These are phyloP conservation scores for Lepidocyrtinus sp. DNA, from an alignment of 2,888 invertebrate genomes.

Conservation along the genomic window DNA sequence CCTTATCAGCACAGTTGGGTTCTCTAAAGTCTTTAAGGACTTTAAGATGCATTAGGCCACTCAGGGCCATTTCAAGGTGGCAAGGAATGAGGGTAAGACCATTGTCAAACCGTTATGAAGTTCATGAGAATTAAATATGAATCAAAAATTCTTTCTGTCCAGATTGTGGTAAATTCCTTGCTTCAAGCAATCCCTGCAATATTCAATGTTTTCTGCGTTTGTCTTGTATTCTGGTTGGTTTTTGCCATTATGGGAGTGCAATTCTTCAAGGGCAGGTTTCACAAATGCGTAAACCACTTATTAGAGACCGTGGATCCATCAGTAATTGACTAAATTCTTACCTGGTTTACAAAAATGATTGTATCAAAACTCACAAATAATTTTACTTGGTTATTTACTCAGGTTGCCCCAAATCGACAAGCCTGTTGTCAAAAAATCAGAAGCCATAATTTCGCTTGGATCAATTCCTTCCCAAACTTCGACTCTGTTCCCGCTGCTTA, in stretches of 20 bases:
- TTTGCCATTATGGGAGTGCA: constrained; percentile 98
- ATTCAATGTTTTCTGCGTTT: constrained; percentile 95
- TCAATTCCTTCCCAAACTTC: constrained; percentile 94
- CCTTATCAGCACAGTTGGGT: neutral
- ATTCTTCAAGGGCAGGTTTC: constrained; percentile 97
- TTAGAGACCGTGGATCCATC: constrained; percentile 37
- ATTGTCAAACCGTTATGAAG: no score
- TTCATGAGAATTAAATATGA: no score
- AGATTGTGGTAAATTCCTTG: constrained; percentile 96
- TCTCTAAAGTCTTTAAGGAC: constrained; percentile 74
- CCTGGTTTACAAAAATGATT: neutral
- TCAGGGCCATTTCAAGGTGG: constrained; percentile 96
- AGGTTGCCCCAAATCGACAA: constrained; percentile 45
- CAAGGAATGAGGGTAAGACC: constrained; percentile 93
- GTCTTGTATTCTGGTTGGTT: constrained; percentile 97
- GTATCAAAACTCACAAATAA: neutral
- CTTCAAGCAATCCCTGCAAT: constrained; percentile 98
- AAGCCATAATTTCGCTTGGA: constrained; percentile 84
- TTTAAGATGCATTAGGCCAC: constrained; percentile 91
- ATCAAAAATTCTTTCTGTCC: constrained; percentile 68
- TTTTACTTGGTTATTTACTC: no score
- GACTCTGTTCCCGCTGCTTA: constrained; percentile 95
- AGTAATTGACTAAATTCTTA: constrained; percentile 23
- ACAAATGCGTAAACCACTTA: constrained; percentile 88
- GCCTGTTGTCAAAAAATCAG: constrained; percentile 72